Evolutionary conservation across 2,888 invertebrate species (phyloP).

Genomic region (Pachymerium ferrugineum): DNA sequence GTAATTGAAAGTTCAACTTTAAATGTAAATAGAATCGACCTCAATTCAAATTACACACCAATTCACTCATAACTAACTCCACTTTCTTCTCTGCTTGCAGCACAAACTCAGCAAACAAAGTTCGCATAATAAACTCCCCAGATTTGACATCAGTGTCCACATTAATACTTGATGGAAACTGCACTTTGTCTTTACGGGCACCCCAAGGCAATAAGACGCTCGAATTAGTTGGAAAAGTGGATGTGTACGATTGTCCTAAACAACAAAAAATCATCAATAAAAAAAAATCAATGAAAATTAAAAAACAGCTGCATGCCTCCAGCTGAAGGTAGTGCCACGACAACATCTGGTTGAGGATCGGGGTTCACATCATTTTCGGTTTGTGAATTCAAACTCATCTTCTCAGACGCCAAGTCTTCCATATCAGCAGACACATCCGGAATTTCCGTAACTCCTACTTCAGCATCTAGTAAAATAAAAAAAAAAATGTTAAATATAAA

Average conservation of each 20-base stretch:
- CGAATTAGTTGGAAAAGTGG: not conserved
- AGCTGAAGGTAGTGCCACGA: not conserved
- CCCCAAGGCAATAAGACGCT: conserved; percentile 68
- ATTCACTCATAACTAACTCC: conserved; percentile 86
- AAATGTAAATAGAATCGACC: no score
- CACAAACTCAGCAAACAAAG: conserved; percentile 91
- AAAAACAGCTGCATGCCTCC: not conserved
- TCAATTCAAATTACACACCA: conserved; percentile 54
- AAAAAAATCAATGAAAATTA: not conserved
- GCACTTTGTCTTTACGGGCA: conserved; percentile 63
- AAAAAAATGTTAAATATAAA: no score
- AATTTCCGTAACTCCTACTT: no score
- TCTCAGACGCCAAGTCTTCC: not conserved
- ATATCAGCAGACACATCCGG: not conserved
- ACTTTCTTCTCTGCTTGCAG: conserved; percentile 92
- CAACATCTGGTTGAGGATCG: not conserved
- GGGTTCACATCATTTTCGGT: not conserved
- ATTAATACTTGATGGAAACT: conserved; percentile 49
- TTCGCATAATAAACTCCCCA: conserved; percentile 93
- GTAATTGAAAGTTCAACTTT: no score
- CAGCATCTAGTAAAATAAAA: no score
- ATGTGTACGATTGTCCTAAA: not conserved
- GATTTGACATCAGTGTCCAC: conserved; percentile 56
- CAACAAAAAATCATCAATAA: not conserved
- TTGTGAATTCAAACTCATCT: no score